phyloP scores from a whole-genome alignment of 2,113 vertebrate species.

The human (Homo sapiens) region DNA sequence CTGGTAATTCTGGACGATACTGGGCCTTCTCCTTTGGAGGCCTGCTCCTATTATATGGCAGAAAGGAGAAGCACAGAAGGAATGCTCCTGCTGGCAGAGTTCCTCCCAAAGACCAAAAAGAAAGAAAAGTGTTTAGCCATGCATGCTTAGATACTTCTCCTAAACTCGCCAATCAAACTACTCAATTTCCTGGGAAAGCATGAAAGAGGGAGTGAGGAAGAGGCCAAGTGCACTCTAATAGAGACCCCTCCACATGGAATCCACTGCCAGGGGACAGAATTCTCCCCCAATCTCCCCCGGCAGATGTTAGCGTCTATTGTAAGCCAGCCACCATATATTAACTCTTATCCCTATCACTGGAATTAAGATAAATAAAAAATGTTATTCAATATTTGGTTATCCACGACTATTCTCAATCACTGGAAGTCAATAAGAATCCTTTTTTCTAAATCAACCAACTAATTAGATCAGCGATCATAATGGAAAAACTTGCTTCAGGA shows the following conservation, averaged over 20 bases:
- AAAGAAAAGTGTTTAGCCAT: background rate
- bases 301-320: background rate
- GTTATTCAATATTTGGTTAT: background rate
- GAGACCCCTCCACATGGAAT: background rate
- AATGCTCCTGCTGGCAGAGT: background rate
- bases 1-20: background rate
- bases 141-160: background rate
- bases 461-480: background rate
- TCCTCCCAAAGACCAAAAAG: background rate
- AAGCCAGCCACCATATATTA: background rate
- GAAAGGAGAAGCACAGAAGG: background rate
- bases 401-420: background rate
- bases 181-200: background rate
- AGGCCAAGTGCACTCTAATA: accelerated
- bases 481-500: background rate
- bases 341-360: background rate
- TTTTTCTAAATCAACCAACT: background rate
- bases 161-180: background rate
- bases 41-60: background rate
- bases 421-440: background rate
- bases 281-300: accelerated
- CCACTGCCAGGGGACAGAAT: background rate
- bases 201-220: background rate
- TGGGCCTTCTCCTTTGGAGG: background rate
- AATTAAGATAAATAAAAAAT: background rate